Base-by-base conservation (phyloP, 2,113 vertebrate species). In the Engystomops pustulosus region DNA sequence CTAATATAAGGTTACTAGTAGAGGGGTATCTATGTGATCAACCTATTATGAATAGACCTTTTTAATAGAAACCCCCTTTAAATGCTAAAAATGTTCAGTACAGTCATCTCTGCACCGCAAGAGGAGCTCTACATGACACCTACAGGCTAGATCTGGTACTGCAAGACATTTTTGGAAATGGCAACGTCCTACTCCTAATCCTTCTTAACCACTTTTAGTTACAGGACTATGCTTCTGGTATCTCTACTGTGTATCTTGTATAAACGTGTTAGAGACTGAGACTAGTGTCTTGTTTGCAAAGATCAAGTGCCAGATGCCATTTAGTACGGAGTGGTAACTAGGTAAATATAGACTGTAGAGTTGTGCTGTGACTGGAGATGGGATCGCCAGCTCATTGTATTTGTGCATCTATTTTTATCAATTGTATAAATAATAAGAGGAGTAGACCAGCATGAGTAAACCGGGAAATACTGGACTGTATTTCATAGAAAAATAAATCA, bases 351-450 rank as follows among this genome's bases (percentile, higher is more conserved):
- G 76, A 77, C 47, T 44, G 53, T 65, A 45, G 76, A 6, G 47
- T 45, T 27, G 34, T 34, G 55, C 41, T n/a, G 78, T 18, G 58
- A 67, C 15, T 51, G 18, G 60, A 32, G 55, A 47, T 71, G 44
- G 68, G 80, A 18, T 71, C 55, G 74, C 74, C 74, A 36, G 32
- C 47, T 53, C 74, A 77, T 53, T 77, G 49, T 77, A 36, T 58
- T 77, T 77, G 9, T 38, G 32, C 18, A 36, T 58, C 74, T 77
- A 77, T 77, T 77, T 77, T 77, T 77, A 77, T 7, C 74, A 75
- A 51, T 15, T 77, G 32, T 77, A 36, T 77, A 58, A 77, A 77
- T 77, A 58, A 77, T 77, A 77, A n/a, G 30, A 58, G 74, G 74
- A 55, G 74, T n/a, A n/a, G 47, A 77, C 58, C 58, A 77, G 30